These are phyloP conservation scores for Sander vitreus DNA, from an alignment of 2,113 vertebrate species.

Conservation along the genomic window DNA sequence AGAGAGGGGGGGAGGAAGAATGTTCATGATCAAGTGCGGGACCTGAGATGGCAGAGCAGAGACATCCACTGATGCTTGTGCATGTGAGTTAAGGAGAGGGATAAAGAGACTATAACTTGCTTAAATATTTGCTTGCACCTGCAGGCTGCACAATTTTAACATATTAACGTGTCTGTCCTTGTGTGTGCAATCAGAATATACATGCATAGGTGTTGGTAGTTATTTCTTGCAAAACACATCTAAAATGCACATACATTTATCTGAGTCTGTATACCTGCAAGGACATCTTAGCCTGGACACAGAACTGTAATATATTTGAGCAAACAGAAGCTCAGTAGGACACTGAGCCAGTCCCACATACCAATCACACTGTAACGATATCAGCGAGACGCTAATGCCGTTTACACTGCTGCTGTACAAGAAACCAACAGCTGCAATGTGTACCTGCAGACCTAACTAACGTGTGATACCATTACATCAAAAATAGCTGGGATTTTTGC, in stretches of 20 bases:
- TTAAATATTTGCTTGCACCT: constrained; percentile 31
- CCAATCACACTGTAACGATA: constrained; percentile 56
- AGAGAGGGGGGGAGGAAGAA: constrained; percentile 44
- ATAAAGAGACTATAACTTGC: constrained; percentile 33
- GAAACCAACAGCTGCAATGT: constrained; percentile 58
- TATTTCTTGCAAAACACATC: constrained; percentile 10
- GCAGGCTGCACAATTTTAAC: constrained; percentile 18
- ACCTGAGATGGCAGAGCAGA: constrained; percentile 60
- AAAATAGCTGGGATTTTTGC: constrained; percentile 69
- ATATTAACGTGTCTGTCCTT: constrained; percentile 19
- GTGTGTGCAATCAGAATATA: constrained; percentile 19
- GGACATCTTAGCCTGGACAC: constrained; percentile 12
- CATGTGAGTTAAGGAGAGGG: constrained; percentile 14
- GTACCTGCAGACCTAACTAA: constrained; percentile 68
- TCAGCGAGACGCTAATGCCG: constrained; percentile 59
- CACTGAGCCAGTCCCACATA: constrained; percentile 45
- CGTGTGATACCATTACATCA: constrained; percentile 35
- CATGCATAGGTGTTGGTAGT: not conserved
- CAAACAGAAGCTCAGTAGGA: constrained; percentile 51
- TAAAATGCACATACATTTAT: not conserved
- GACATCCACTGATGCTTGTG: constrained; percentile 19
- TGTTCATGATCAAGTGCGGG: constrained; percentile 73
- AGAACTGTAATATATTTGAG: constrained; percentile 55
- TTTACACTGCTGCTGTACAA: constrained; percentile 46
- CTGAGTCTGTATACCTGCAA: constrained; percentile 2